These are phyloP conservation scores for Rhagophthalmus giganteus DNA, from an alignment of 2,888 invertebrate genomes.

Conservation along the genomic window DNA sequence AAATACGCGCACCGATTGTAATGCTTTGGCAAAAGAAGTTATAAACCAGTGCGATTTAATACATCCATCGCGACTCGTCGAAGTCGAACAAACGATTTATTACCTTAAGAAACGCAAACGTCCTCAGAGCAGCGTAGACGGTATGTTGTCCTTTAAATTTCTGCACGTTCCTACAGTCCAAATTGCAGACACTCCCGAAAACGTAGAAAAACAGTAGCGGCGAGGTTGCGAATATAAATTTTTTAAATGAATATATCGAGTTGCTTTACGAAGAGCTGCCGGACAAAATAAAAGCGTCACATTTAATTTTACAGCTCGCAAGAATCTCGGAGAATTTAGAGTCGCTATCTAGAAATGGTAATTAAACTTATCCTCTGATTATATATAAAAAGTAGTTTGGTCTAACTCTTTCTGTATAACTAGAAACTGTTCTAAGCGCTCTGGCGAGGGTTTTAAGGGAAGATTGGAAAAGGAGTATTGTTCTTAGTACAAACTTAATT, in stretches of 20 bases:
- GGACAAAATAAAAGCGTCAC: constrained; percentile 91
- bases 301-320: constrained; percentile 87
- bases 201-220: constrained; percentile 27
- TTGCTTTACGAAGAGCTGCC: constrained; percentile 92
- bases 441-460: constrained; percentile 93
- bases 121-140: constrained; percentile 46
- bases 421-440: constrained; percentile 92
- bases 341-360: constrained; percentile 92
- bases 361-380: too few species aligned
- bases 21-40: constrained; percentile 78
- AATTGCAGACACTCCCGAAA: constrained; percentile 22
- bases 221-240: constrained; percentile 76
- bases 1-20: constrained; percentile 77
- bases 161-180: not conserved
- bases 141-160: constrained; percentile 29
- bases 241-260: constrained; percentile 93
- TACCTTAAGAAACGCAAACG: constrained; percentile 81
- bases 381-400: not conserved
- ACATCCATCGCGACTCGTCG: constrained; percentile 76
- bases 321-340: constrained; percentile 93
- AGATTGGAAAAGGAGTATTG: constrained; percentile 96
- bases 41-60: constrained; percentile 85
- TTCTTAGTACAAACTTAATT: constrained; percentile 93
- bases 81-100: constrained; percentile 85
- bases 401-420: not conserved